Conservation (phyloP, 2,113 vertebrate genomes). For the Protomyctophum bolini region DNA sequence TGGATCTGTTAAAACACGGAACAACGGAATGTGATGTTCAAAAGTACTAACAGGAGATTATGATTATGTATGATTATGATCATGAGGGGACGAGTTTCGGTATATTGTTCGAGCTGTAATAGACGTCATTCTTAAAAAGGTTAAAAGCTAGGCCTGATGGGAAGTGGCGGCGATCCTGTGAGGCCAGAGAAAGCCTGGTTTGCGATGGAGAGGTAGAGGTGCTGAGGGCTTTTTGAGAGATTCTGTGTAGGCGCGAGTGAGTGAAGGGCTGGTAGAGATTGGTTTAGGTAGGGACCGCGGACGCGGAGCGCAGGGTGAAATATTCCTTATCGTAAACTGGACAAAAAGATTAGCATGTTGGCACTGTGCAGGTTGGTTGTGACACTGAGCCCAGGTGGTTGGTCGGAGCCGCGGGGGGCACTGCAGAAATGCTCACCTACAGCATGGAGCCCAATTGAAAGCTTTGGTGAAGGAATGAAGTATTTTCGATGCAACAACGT, state of each 20-base stretch:
- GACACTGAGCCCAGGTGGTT: conserved; percentile 67
- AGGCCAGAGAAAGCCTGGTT: conserved; percentile 42
- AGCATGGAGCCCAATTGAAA: neutral
- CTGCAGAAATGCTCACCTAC: conserved; percentile 49
- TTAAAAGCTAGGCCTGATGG: conserved; percentile 65
- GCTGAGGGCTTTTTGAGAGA: conserved; percentile 21
- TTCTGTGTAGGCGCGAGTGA: conserved; percentile 29
- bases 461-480: no score
- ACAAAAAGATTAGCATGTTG: conserved; percentile 78
- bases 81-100: conserved; percentile 42
- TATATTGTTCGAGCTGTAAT: conserved; percentile 48
- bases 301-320: conserved; percentile 37
- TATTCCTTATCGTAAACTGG: conserved; percentile 69
- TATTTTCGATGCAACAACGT: no score
- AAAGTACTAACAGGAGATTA: neutral
- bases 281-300: conserved; percentile 60
- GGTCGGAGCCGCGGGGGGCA: conserved; percentile 27
- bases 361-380: conserved; percentile 81
- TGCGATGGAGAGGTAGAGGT: conserved; percentile 36
- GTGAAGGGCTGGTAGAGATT: conserved; percentile 62
- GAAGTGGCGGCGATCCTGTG: conserved; percentile 56
- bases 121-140: conserved; percentile 33
- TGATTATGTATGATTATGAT: neutral
- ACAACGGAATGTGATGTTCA: conserved; percentile 5
- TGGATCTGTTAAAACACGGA: neutral